phyloP scores from a whole-genome alignment of 64 coral and sea anemone species.

The Trachythela sp. region DNA sequence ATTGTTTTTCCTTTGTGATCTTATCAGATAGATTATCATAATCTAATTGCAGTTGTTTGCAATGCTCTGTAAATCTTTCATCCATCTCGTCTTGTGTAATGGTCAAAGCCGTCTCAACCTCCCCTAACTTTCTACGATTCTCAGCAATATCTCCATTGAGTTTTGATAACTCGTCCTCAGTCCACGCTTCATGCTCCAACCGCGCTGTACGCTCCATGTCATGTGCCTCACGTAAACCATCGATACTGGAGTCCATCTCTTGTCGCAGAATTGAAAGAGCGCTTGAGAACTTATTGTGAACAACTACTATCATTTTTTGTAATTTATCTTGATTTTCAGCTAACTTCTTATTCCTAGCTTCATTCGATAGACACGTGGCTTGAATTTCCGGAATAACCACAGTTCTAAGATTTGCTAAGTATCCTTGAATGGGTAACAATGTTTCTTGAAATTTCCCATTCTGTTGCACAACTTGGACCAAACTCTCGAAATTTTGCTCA shows the following conservation, averaged over 20 bases:
- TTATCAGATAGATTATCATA: neutral
- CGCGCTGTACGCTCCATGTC: neutral
- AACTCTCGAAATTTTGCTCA: conserved; percentile 1
- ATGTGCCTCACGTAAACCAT: neutral
- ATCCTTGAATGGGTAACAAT: neutral
- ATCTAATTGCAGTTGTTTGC: neutral
- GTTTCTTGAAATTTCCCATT: neutral
- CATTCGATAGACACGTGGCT: neutral
- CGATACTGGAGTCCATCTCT: neutral
- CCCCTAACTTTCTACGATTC: neutral
- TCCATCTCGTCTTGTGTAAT: neutral
- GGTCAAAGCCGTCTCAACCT: neutral
- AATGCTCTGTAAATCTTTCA: neutral
- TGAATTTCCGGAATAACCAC: neutral
- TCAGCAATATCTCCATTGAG: neutral
- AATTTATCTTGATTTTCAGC: neutral
- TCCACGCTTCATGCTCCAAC: neutral
- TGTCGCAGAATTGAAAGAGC: neutral
- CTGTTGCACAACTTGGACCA: neutral
- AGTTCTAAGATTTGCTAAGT: neutral
- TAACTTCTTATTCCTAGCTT: neutral
- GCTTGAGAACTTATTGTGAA: neutral
- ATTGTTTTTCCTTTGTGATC: neutral
- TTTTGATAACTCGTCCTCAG: neutral
- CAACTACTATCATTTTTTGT: neutral